A percentile compares a stretch with the other conserved stretches of the same genome.
These are phyloP conservation scores for Drosophila glabriapex DNA, from an alignment of 2,888 invertebrate genomes.

Conservation along the genomic window DNA sequence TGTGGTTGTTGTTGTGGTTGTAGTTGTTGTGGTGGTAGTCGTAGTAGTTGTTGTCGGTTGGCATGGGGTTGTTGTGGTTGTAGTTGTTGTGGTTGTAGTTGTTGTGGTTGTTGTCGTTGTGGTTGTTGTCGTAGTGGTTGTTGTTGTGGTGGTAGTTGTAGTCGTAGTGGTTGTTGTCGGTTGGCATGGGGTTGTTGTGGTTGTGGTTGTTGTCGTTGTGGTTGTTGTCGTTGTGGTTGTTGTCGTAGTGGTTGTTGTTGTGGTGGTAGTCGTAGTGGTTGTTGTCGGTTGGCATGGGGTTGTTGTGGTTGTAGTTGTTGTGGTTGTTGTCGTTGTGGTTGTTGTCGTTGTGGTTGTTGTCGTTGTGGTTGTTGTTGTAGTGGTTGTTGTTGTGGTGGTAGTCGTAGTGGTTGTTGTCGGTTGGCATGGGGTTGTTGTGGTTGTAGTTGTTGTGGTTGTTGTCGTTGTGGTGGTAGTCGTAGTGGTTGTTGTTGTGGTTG, in stretches of 20 bases:
- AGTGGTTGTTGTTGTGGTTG: not conserved
- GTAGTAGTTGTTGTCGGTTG: not conserved
- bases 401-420: not conserved
- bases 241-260: constrained; percentile 11
- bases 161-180: not conserved
- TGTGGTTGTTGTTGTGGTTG: not conserved
- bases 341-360: not conserved
- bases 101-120: not conserved
- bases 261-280: not conserved
- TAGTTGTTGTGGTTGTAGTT: fast-evolving
- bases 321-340: not conserved
- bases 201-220: not conserved
- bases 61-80: constrained; percentile 6
- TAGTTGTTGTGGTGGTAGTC: constrained; percentile 1
- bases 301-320: constrained; percentile 1
- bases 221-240: not conserved
- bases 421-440: not conserved
- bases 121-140: not conserved
- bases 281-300: constrained; percentile 9
- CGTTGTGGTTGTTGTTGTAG: constrained; percentile 3
- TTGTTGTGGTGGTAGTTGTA: fast-evolving
- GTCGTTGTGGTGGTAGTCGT: not conserved
- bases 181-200: not conserved
- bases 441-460: not conserved
- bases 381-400: not conserved